These are phyloP conservation scores for Podiceps cristatus DNA, from an alignment of 2,113 vertebrate species.

Conservation along the genomic window DNA sequence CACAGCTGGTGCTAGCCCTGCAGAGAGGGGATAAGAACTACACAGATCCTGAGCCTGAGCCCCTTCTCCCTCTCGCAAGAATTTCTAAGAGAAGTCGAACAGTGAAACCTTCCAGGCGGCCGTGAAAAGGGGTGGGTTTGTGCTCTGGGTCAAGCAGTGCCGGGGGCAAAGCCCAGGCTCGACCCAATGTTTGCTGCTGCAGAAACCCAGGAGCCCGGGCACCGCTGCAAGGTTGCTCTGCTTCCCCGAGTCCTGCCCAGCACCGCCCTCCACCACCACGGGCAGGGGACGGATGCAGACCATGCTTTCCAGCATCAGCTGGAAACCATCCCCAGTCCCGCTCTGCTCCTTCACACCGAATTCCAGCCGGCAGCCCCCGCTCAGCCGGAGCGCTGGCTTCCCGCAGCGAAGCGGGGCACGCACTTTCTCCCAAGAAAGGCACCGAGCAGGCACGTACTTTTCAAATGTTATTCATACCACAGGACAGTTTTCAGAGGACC, in stretches of 20 bases:
- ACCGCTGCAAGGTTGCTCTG: accelerated
- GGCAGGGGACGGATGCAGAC: not conserved
- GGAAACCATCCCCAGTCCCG: not conserved
- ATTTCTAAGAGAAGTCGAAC: not conserved
- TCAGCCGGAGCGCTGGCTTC: not conserved
- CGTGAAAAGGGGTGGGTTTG: accelerated
- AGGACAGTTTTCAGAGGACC: not conserved
- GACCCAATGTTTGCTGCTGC: not conserved
- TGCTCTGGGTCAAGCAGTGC: not conserved
- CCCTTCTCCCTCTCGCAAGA: not conserved
- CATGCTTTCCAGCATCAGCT: too few relatives aligned
- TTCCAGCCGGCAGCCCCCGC: not conserved
- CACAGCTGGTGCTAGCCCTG: not conserved
- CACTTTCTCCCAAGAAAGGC: too few relatives aligned
- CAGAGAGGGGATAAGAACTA: not conserved
- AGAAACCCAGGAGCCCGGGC: not conserved
- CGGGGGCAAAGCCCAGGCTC: not conserved
- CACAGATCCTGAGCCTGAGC: accelerated
- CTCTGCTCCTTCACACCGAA: not conserved
- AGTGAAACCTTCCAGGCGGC: not conserved
- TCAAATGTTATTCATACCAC: not conserved
- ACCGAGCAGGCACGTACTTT: accelerated
- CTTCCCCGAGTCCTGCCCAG: not conserved
- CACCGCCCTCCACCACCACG: not conserved
- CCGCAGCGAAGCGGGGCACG: too few relatives aligned